A percentile compares a stretch with the other conserved stretches of the same genome.
Conservation (phyloP, 2,888 invertebrate genomes). For the Stenodema calcarata region DNA sequence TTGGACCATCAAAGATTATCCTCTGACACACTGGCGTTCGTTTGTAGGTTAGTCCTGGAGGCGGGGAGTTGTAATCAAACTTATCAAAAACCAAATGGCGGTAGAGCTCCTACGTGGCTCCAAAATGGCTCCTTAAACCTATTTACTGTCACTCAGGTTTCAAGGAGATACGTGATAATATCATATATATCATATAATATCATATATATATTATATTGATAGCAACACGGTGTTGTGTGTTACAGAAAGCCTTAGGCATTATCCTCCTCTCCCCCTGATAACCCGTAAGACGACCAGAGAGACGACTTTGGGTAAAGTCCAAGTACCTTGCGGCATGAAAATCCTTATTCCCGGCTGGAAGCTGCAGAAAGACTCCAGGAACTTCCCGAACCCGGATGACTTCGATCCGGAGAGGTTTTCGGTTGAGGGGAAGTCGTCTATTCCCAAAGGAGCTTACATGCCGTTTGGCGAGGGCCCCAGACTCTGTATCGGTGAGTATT, state of each 20-base stretch:
- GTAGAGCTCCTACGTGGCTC: no score
- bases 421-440: not conserved
- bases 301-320: not conserved
- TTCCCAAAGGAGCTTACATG: not conserved
- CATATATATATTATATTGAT: no score
- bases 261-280: not conserved
- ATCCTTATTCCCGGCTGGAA: not conserved
- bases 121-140: no score
- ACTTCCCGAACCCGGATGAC: not conserved
- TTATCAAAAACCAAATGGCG: no score
- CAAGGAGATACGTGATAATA: no score
- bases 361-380: not conserved
- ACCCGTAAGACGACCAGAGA: not conserved
- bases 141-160: no score
- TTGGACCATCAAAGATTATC: no score
- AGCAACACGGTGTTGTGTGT: no score
- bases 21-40: no score
- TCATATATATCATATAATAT: no score
- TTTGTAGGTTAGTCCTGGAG: no score
- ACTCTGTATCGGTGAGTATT: not conserved
- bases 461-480: constrained; percentile 16
- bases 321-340: not conserved
- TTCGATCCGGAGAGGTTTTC: constrained; percentile 15
- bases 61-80: no score
- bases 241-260: not conserved